Conservation (phyloP, 2,797 vertebrate genomes). For the Kryptopterus vitreolus region DNA sequence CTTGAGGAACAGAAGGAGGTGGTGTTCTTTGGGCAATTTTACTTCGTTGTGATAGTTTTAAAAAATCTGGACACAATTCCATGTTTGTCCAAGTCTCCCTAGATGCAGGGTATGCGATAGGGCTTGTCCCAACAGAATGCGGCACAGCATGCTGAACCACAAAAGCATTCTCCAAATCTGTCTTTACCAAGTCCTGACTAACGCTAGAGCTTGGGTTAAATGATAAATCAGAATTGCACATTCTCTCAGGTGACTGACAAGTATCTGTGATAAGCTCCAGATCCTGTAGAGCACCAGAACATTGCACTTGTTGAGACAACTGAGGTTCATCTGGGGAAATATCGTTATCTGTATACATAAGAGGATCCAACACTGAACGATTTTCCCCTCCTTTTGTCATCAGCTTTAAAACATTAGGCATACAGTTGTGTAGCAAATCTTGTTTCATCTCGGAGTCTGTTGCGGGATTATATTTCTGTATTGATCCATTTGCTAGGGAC, state of each 20-base stretch:
- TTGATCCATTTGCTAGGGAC: slow-evolving; percentile 8
- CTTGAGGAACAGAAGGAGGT: slow-evolving; percentile 6
- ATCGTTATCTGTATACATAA: slow-evolving; percentile 20
- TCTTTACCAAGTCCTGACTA: slow-evolving; percentile 46
- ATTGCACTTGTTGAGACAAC: neutral
- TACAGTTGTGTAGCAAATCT: slow-evolving; percentile 7
- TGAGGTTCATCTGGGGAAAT: neutral
- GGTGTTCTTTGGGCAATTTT: neutral
- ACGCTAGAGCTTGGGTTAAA: slow-evolving; percentile 43
- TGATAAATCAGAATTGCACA: slow-evolving; percentile 4
- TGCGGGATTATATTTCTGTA: neutral
- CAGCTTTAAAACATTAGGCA: slow-evolving; percentile 3
- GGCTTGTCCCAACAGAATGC: slow-evolving; percentile 1
- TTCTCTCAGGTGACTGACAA: neutral
- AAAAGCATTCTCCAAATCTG: slow-evolving; percentile 45
- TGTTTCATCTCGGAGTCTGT: neutral
- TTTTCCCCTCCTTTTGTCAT: slow-evolving; percentile 35
- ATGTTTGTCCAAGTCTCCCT: slow-evolving; percentile 5
- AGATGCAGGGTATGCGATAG: neutral
- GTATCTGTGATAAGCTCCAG: slow-evolving; percentile 21
- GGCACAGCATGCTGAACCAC: slow-evolving; percentile 16
- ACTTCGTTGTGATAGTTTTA: slow-evolving; percentile 23
- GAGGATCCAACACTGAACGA: slow-evolving; percentile 25
- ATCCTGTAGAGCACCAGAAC: neutral
- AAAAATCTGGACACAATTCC: neutral